A percentile compares a stretch with the other conserved stretches of the same genome.
phyloP scores from a whole-genome alignment of 2,113 vertebrate species.

The Acrocephalus arundinaceus region DNA sequence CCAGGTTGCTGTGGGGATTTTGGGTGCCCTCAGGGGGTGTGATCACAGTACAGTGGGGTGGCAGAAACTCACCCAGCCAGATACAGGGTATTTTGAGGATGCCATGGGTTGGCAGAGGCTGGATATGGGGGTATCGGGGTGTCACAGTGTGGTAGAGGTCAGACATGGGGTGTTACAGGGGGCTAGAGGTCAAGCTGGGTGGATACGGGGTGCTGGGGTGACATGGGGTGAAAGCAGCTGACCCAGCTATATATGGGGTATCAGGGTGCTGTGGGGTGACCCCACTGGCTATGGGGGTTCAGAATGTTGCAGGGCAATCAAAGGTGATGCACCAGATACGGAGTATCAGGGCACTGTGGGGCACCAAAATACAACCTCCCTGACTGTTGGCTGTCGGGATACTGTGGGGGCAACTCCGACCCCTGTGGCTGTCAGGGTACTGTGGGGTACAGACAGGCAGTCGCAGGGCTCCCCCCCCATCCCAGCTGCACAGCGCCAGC shows the following conservation, averaged over 20 bases:
- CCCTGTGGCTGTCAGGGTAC: not conserved
- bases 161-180: not conserved
- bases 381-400: not conserved
- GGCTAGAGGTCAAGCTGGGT: not conserved
- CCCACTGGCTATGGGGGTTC: not conserved
- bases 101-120: not conserved
- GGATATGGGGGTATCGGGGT: accelerated
- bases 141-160: not conserved
- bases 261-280: not conserved
- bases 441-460: not conserved
- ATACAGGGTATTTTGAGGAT: not conserved
- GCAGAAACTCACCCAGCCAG: not conserved
- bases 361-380: not conserved
- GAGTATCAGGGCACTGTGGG: accelerated
- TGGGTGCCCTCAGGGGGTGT: not conserved
- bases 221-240: not conserved
- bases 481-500: accelerated
- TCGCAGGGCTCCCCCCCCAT: not conserved
- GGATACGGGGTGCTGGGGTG: not conserved
- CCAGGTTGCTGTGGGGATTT: not conserved
- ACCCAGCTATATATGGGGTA: too few species aligned
- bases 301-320: not conserved
- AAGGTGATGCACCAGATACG: accelerated
- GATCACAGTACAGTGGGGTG: not conserved
- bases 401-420: accelerated